phyloP scores from a whole-genome alignment of 2,888 invertebrate species.

The Ophion obscuratus region DNA sequence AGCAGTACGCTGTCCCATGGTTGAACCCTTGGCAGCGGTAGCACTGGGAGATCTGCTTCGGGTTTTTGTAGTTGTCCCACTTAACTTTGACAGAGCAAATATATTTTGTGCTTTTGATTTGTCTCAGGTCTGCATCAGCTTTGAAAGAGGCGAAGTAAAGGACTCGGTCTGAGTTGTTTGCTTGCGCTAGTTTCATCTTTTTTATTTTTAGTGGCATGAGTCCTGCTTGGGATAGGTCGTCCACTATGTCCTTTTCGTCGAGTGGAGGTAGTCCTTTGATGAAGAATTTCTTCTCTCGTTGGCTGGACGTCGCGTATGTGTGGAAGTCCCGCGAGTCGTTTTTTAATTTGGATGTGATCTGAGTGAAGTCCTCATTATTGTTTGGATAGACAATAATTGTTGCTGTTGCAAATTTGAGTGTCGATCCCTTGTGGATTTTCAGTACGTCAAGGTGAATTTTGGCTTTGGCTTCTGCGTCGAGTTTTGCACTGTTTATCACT shows the following conservation, averaged over 20 bases:
- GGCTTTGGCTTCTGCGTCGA: background rate
- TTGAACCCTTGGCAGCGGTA: conserved; percentile 72
- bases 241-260: background rate
- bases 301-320: background rate
- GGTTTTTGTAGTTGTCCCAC: conserved; percentile 67
- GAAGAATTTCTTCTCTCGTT: background rate
- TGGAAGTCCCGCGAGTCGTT: background rate
- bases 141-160: conserved; percentile 16
- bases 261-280: conserved; percentile 7
- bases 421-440: background rate
- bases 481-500: background rate
- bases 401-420: background rate
- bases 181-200: background rate
- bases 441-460: background rate
- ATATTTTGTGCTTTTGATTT: background rate
- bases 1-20: conserved; percentile 70
- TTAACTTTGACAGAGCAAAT: conserved; percentile 30
- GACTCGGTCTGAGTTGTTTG: background rate
- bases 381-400: background rate
- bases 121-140: background rate
- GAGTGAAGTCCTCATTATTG: background rate
- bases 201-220: background rate
- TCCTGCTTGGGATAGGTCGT: background rate
- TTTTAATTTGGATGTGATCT: background rate
- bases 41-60: conserved; percentile 69